Conservation (phyloP, 2,797 vertebrate species). For the Girardinus metallicus region DNA sequence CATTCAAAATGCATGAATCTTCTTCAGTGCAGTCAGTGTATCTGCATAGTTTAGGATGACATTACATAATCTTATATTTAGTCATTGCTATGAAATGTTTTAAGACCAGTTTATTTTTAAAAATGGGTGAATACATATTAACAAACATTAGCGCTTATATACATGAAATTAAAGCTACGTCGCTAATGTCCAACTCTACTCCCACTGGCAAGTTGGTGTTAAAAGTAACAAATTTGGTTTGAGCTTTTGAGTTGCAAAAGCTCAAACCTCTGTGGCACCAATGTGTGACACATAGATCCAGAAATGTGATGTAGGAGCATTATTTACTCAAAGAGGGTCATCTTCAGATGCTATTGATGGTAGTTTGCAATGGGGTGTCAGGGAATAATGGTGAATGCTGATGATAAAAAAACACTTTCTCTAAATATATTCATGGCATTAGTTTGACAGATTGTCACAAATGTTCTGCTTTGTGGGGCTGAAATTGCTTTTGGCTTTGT, state of each 20-base stretch:
- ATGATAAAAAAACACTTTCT: not conserved
- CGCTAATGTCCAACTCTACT: not conserved
- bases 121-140: not conserved
- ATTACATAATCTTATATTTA: not conserved
- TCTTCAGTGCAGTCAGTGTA: not conserved
- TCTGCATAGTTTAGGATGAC: not conserved
- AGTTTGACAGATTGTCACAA: not conserved
- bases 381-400: not conserved
- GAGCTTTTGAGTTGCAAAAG: not conserved
- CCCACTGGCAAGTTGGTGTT: not conserved
- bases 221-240: not conserved
- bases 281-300: not conserved
- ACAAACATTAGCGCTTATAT: not conserved
- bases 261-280: not conserved
- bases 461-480: not conserved
- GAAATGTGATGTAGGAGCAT: not conserved
- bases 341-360: not conserved
- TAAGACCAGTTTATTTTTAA: not conserved
- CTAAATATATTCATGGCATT: not conserved
- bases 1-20: not conserved
- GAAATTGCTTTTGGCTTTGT: not conserved
- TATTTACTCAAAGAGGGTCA: not conserved
- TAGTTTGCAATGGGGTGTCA: not conserved
- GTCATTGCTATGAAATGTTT: not conserved
- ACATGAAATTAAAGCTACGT: not conserved